These are phyloP conservation scores for Benthosema pterotum DNA, from an alignment of 2,797 vertebrate genomes.

Conservation along the genomic window DNA sequence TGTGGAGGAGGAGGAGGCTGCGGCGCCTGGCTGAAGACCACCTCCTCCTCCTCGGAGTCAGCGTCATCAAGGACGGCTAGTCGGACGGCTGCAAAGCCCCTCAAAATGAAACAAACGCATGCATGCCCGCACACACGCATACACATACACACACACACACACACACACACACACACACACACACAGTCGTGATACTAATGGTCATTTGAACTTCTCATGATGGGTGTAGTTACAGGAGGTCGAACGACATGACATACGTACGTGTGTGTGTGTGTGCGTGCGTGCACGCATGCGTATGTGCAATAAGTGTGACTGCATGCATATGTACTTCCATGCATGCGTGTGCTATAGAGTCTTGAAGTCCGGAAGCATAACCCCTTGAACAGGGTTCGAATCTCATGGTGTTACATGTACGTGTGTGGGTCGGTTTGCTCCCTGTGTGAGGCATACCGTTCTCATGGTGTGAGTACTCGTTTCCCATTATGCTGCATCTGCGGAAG, in stretches of 20 bases:
- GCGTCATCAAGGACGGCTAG: slow-evolving; percentile 81
- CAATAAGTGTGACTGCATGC: no score
- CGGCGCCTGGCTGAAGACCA: slow-evolving; percentile 73
- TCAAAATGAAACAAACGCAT: slow-evolving; percentile 6
- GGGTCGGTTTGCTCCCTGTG: no score
- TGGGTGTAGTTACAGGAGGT: neutral
- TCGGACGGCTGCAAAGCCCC: slow-evolving; percentile 79
- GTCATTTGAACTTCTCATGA: neutral
- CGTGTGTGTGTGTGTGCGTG: neutral
- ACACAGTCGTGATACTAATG: neutral
- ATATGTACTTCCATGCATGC: no score
- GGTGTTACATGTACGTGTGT: neutral
- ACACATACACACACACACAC: no score
- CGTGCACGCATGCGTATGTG: no score
- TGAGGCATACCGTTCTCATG: slow-evolving; percentile 87
- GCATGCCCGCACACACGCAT: neutral
- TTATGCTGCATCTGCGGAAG: slow-evolving; percentile 89
- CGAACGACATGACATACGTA: no score
- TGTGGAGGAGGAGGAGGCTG: slow-evolving; percentile 10
- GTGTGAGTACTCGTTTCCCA: slow-evolving; percentile 91
- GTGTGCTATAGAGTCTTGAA: no score
- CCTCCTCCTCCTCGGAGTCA: slow-evolving; percentile 82
- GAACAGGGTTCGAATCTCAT: no score
- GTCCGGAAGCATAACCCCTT: no score
- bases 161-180: neutral